Percentiles rank a stretch among this genome's conserved stretches.
Conservation (phyloP, 2,888 invertebrate species). For the Plemyria rubiginata region DNA sequence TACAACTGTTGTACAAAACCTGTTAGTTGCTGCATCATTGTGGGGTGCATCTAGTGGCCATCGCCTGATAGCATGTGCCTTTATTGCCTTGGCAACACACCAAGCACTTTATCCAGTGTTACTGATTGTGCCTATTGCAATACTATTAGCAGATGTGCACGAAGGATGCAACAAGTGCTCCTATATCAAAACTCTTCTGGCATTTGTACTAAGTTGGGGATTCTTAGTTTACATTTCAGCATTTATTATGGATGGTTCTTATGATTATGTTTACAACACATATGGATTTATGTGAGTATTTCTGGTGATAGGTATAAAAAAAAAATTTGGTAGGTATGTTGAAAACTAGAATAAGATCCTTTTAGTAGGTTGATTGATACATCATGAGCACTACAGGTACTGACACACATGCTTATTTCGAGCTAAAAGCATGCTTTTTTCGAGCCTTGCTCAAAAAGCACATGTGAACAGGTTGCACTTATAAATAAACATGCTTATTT, state of each 20-base stretch:
- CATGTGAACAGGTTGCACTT: no score
- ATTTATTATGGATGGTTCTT: slow-evolving; percentile 86
- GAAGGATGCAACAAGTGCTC: slow-evolving; percentile 78
- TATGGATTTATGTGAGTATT: slow-evolving; percentile 92
- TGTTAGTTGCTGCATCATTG: slow-evolving; percentile 90
- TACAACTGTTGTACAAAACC: slow-evolving; percentile 95
- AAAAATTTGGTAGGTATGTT: not conserved
- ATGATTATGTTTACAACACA: slow-evolving; percentile 88
- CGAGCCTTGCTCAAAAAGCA: no score
- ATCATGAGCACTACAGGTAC: no score
- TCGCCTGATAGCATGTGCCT: slow-evolving; percentile 86
- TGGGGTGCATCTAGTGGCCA: slow-evolving; percentile 88
- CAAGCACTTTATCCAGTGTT: slow-evolving; percentile 93
- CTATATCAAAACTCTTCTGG: slow-evolving; percentile 75
- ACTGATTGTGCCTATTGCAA: slow-evolving; percentile 92
- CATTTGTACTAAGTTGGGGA: slow-evolving; percentile 82
- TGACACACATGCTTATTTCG: no score
- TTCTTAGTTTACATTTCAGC: slow-evolving; percentile 86
- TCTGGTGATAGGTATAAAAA: not conserved
- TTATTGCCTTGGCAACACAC: slow-evolving; percentile 91
- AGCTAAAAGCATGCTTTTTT: no score
- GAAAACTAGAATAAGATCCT: no score
- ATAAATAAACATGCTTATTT: no score
- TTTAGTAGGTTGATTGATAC: no score
- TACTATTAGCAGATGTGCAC: slow-evolving; percentile 86